Evolutionary conservation across 2,797 vertebrate genomes (phyloP), one percentile per base, ranked within the genome.

Genomic region (Halcyon smyrnensis): DNA sequence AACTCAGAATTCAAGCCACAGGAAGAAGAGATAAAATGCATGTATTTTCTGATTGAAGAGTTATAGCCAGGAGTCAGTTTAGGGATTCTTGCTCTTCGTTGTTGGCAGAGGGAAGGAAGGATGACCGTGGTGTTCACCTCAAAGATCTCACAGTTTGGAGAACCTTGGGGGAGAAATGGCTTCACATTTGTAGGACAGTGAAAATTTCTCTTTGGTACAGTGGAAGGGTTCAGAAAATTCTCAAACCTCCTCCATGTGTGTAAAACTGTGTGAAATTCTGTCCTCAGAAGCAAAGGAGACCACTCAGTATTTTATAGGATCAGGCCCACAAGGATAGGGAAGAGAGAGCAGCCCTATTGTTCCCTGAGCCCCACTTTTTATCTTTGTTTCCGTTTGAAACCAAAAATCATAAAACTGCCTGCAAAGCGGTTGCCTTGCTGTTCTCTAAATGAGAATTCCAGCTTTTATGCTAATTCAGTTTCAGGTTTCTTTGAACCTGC

Each of bases 401-500:
- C 83, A 32, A 41, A 59, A 96, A 95, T 97, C 97, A 97, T 96
- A 97, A 96, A 97, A 94, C 88, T 96, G 97, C 97, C 97, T 97
- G 97, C 98, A 97, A 97, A 97, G 95, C 87, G 15, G 97, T 96
- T 97, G 97, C 96, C 97, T 97, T 87, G 96, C 97, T 95, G 96
- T 97, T 97, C 95, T 97, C 93, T 96, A 96, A 97, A 97, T 97
- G 97, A 97, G 97, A 97, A 97, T 97, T 97, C 97, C 97, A 97
- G 98, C 97, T 98, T 98, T 98, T 98, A 98, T 98, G 98, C 97
- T 98, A 98, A 98, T 98, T 97, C 51, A 62, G 93, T 97, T 98
- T 98, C 97, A 97, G 97, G 97, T 98, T 98, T 97, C 97, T 98
- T 98, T 98, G 98, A 98, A 98, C 97, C 97, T 97, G 94, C 97